Conservation (phyloP, 92 coral and sea anemone species). For the Scolanthus callimorphus region DNA sequence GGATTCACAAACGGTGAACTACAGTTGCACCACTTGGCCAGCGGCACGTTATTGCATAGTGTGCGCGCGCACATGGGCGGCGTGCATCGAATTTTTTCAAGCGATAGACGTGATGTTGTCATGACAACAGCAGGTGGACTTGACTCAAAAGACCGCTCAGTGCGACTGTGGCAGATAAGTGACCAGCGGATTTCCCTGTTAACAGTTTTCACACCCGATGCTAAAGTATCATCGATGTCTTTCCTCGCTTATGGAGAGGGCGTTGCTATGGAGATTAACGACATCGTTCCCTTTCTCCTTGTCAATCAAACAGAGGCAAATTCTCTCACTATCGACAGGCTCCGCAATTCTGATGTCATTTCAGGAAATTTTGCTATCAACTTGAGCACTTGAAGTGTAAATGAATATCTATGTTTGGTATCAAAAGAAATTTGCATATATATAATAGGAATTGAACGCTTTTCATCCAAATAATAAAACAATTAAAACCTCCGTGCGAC, state of each 20-base stretch:
- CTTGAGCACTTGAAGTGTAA: no score
- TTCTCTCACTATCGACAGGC: no score
- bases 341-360: no score
- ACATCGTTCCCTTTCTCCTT: constrained; percentile 58
- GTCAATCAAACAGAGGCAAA: background rate
- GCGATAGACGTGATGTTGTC: constrained; percentile 35
- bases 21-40: constrained; percentile 39
- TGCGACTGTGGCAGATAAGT: constrained; percentile 45
- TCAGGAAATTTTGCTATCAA: no score
- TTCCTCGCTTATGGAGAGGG: constrained; percentile 52
- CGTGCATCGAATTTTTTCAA: constrained; percentile 52
- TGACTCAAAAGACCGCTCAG: constrained; percentile 76
- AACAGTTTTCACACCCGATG: constrained; percentile 69
- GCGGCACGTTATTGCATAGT: constrained; percentile 24
- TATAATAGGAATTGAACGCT: no score
- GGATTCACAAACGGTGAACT: constrained; percentile 62
- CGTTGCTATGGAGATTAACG: constrained; percentile 54
- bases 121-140: constrained; percentile 81
- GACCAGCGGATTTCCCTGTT: constrained; percentile 13
- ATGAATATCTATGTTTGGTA: no score
- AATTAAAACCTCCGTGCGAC: no score
- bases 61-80: constrained; percentile 61
- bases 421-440: no score
- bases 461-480: no score
- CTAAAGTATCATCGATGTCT: constrained; percentile 77